These are phyloP conservation scores for Drosophila meridionalis DNA, from an alignment of 2,888 invertebrate genomes.

Conservation along the genomic window DNA sequence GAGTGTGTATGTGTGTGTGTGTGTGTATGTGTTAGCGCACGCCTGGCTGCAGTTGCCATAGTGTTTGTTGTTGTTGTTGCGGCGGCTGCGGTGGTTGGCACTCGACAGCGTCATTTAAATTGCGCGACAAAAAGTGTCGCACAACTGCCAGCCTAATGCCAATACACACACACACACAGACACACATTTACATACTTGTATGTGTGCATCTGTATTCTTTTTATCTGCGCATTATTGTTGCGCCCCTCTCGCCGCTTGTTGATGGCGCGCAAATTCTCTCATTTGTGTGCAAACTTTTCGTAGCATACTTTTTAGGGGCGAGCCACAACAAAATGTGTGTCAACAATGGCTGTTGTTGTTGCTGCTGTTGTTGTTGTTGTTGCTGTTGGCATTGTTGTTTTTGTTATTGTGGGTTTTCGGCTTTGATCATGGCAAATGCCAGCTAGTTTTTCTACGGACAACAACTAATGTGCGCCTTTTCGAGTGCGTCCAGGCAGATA, in stretches of 20 bases:
- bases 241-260: slow-evolving; percentile 40
- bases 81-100: slow-evolving; percentile 42
- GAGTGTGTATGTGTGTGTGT: slow-evolving; percentile 18
- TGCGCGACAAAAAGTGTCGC: slow-evolving; percentile 68
- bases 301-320: slow-evolving; percentile 66
- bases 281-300: slow-evolving; percentile 69
- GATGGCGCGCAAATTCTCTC: slow-evolving; percentile 72
- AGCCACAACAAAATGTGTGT: slow-evolving; percentile 68
- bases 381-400: not conserved
- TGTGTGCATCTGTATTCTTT: slow-evolving; percentile 19
- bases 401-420: slow-evolving; percentile 26
- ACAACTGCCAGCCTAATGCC: slow-evolving; percentile 67
- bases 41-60: slow-evolving; percentile 52
- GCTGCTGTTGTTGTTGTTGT: not conserved
- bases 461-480: slow-evolving; percentile 37
- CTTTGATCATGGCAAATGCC: slow-evolving; percentile 34
- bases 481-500: slow-evolving; percentile 47
- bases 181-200: slow-evolving; percentile 11
- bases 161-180: slow-evolving; percentile 21
- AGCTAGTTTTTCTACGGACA: slow-evolving; percentile 22
- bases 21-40: slow-evolving; percentile 17
- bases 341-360: slow-evolving; percentile 59
- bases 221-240: slow-evolving; percentile 21
- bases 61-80: slow-evolving; percentile 54
- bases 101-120: slow-evolving; percentile 67